These are phyloP conservation scores for Brevimyrus niger DNA, from an alignment of 2,113 vertebrate species.

Conservation along the genomic window DNA sequence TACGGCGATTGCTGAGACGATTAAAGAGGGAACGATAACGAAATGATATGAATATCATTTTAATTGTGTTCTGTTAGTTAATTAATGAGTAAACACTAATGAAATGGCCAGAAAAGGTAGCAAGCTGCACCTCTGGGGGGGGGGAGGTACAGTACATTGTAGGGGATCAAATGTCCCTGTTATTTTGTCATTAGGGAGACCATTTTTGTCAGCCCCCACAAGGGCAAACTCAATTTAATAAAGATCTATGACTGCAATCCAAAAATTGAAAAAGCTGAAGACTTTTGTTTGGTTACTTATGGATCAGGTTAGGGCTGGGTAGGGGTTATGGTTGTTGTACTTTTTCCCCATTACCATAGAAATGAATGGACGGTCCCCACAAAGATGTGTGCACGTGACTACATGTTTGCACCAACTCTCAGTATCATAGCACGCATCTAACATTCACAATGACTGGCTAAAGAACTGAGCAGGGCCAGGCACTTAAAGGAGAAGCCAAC, in stretches of 20 bases:
- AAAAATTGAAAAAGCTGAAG: neutral
- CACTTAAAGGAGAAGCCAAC: too few species aligned
- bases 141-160: too few species aligned
- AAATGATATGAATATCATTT: neutral
- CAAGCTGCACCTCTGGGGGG: neutral
- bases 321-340: neutral
- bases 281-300: neutral
- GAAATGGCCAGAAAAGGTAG: neutral
- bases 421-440: too few species aligned
- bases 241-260: neutral
- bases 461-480: too few species aligned
- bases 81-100: neutral
- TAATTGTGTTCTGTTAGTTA: neutral
- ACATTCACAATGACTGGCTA: too few species aligned
- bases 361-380: neutral
- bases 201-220: neutral
- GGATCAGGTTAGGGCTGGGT: neutral
- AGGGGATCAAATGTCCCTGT: too few species aligned
- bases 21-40: neutral
- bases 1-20: neutral
- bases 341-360: neutral
- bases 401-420: too few species aligned
- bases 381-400: neutral
- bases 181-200: too few species aligned
- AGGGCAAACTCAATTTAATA: neutral